These are phyloP conservation scores for Saccopteryx leptura DNA, from an alignment of 2,113 vertebrate species.

Conservation along the genomic window DNA sequence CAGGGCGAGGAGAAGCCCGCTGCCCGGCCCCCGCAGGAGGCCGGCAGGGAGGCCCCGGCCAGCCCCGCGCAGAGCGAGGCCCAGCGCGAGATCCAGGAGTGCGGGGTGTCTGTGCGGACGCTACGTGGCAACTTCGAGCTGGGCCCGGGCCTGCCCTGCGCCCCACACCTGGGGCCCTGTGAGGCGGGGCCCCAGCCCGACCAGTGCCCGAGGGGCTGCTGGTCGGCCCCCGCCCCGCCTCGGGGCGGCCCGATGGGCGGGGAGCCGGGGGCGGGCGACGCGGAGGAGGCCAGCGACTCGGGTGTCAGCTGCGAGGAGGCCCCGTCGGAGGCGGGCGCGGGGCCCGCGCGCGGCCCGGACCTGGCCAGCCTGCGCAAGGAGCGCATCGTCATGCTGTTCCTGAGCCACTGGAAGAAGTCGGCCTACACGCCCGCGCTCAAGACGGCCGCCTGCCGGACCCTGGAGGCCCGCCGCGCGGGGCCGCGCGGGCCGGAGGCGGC, in stretches of 20 bases:
- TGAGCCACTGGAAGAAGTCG: constrained; percentile 96
- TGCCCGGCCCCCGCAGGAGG: rapidly evolving
- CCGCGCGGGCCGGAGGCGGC: not conserved
- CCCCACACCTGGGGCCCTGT: not conserved
- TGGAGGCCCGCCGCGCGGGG: constrained; percentile 54
- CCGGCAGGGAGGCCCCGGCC: constrained; percentile 70
- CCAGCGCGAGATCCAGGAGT: constrained; percentile 94
- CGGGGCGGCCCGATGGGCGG: rapidly evolving
- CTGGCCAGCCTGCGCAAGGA: constrained; percentile 93
- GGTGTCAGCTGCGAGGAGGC: constrained; percentile 90
- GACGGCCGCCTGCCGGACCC: constrained; percentile 85
- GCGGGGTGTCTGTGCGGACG: constrained; percentile 94
- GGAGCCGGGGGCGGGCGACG: rapidly evolving
- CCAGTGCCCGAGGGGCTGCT: not conserved
- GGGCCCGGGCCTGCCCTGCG: not conserved
- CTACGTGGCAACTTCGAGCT: constrained; percentile 94
- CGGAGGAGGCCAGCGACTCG: constrained; percentile 88
- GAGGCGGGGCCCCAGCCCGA: rapidly evolving
- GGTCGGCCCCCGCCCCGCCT: rapidly evolving
- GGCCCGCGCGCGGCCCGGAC: constrained; percentile 79
- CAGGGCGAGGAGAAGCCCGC: constrained; percentile 56
- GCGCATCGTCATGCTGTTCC: constrained; percentile 94
- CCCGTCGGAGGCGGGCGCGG: constrained; percentile 73
- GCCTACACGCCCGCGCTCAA: constrained; percentile 89
- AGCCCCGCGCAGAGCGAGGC: constrained; percentile 86